Conservation (phyloP, 2,888 invertebrate species). For the Notocelia uddmanniana region DNA sequence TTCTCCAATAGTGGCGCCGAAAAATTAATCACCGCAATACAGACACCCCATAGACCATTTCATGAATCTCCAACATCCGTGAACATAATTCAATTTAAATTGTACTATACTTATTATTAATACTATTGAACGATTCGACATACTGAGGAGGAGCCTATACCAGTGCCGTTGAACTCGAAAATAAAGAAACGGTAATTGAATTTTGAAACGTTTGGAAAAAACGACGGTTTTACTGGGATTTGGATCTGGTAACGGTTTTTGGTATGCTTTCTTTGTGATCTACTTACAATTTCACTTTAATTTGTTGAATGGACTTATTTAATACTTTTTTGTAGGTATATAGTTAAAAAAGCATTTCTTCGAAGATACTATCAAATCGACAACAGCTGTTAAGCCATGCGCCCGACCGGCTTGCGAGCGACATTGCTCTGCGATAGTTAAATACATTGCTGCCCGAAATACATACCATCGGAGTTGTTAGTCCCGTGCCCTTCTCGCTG, state of each 20-base stretch:
- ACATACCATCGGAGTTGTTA: too few relatives aligned
- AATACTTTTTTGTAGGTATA: background rate
- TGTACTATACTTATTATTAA: constrained; percentile 74
- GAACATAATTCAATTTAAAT: constrained; percentile 84
- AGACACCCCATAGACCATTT: constrained; percentile 81
- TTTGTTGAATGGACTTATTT: constrained; percentile 12
- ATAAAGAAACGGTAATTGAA: constrained; percentile 79
- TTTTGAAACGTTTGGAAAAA: constrained; percentile 64
- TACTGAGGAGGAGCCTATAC: constrained; percentile 76
- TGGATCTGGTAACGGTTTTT: constrained; percentile 41
- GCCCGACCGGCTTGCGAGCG: too few relatives aligned
- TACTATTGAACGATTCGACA: constrained; percentile 73
- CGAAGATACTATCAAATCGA: background rate
- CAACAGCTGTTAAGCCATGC: background rate
- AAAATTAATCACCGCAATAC: constrained; percentile 79
- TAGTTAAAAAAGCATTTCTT: background rate
- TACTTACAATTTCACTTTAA: constrained; percentile 23
- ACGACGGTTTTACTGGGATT: constrained; percentile 38
- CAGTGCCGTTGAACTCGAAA: constrained; percentile 73
- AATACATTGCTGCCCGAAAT: too few relatives aligned
- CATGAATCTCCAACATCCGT: constrained; percentile 77
- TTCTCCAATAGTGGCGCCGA: constrained; percentile 71
- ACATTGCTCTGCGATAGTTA: too few relatives aligned
- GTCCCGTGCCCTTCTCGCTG: too few relatives aligned
- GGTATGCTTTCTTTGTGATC: constrained; percentile 16